A percentile compares a stretch with the other conserved stretches of the same genome.
These are phyloP conservation scores for Drosophila albomicans DNA, from an alignment of 1,140 invertebrate genomes.

Conservation along the genomic window DNA sequence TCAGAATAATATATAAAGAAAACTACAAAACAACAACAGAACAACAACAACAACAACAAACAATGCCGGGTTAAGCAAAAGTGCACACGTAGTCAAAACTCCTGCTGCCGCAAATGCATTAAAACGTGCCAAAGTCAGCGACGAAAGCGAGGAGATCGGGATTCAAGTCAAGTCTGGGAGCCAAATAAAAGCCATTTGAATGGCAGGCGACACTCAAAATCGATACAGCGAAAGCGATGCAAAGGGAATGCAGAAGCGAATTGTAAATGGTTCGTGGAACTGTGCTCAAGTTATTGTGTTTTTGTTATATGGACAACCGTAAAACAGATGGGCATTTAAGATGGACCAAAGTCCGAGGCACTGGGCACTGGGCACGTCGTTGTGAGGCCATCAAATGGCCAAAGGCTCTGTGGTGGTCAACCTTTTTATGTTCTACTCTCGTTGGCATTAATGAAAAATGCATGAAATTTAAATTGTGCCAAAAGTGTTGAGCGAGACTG, in stretches of 20 bases:
- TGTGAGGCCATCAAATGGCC: conserved; percentile 36
- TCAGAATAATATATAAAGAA: conserved; percentile 71
- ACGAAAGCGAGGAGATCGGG: conserved; percentile 16
- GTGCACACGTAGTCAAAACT: conserved; percentile 46
- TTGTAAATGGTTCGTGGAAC: conserved; percentile 1
- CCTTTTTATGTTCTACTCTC: conserved; percentile 26
- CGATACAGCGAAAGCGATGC: conserved; percentile 66
- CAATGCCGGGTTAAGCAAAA: conserved; percentile 55
- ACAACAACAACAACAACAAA: conserved; percentile 22
- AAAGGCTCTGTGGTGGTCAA: conserved; percentile 45
- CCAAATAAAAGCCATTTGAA: conserved; percentile 81
- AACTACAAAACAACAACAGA: conserved; percentile 33
- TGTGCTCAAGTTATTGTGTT: conserved; percentile 57
- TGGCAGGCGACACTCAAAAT: conserved; percentile 83
- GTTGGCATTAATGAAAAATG: conserved; percentile 75
- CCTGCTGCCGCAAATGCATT: conserved; percentile 54
- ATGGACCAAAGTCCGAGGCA: conserved; percentile 40
- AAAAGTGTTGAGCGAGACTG: conserved; percentile 63
- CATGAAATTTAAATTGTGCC: conserved; percentile 82
- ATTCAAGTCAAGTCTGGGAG: conserved; percentile 50
- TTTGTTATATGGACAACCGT: conserved; percentile 59
- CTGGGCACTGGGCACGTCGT: conserved; percentile 15
- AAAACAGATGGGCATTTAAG: conserved; percentile 81
- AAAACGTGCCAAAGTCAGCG: conserved; percentile 70
- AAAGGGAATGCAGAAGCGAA: conserved; percentile 45